Evolutionary conservation across 2,888 invertebrate species (phyloP).

Genomic region (Orthonychiurus folsomi): DNA sequence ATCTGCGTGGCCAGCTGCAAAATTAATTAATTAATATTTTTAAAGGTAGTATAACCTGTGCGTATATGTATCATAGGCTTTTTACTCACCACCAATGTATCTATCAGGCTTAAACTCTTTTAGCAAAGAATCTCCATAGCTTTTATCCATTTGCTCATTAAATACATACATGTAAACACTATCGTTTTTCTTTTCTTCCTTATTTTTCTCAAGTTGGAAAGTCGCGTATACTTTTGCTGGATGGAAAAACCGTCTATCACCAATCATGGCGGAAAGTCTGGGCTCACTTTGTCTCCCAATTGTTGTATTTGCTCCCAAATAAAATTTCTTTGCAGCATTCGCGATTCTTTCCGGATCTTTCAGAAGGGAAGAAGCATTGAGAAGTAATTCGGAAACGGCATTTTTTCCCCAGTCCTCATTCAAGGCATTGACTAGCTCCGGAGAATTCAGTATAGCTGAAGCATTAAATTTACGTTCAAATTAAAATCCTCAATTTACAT

Average conservation of each 20-base stretch:
- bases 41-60: neutral
- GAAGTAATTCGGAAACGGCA: neutral
- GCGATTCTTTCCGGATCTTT: slow-evolving; percentile 2
- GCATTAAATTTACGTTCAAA: neutral
- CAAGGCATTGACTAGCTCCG: neutral
- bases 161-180: neutral
- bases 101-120: neutral
- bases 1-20: slow-evolving; percentile 7
- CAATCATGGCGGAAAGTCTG: neutral
- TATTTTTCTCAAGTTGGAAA: slow-evolving; percentile 1
- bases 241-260: slow-evolving; percentile 9
- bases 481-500: neutral
- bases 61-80: too few relatives aligned
- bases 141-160: neutral
- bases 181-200: neutral
- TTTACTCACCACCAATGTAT: neutral
- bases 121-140: neutral
- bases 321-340: neutral
- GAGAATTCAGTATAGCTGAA: neutral
- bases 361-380: neutral
- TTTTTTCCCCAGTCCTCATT: neutral
- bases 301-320: neutral
- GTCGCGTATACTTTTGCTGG: slow-evolving; percentile 2
- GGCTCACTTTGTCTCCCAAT: neutral
- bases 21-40: neutral